A percentile compares a stretch with the other conserved stretches of the same genome.
phyloP scores from a whole-genome alignment of 2,113 vertebrate species.

The Cavia porcellus region DNA sequence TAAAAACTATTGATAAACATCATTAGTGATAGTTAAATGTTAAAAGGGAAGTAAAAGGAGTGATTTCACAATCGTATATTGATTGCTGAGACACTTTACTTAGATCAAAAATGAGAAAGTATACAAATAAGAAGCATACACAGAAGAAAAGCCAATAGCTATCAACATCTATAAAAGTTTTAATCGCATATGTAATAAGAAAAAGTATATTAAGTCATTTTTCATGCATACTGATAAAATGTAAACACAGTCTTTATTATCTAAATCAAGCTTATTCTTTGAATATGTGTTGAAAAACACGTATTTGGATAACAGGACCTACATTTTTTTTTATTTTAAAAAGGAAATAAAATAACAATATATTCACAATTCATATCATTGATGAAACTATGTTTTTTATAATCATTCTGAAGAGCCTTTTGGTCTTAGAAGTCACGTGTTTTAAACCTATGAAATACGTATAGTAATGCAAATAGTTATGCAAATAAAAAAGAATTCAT shows the following conservation, averaged over 20 bases:
- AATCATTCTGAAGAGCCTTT: background rate
- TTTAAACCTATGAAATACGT: background rate
- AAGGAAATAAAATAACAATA: background rate
- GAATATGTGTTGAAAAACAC: background rate
- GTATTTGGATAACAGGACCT: background rate
- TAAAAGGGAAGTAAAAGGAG: background rate
- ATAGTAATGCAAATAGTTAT: background rate
- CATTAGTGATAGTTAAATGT: background rate
- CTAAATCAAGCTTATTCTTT: background rate
- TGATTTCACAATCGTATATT: background rate
- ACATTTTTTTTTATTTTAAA: slow-evolving; percentile 4
- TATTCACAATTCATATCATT: background rate
- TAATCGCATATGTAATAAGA: background rate
- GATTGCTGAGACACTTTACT: background rate
- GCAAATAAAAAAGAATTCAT: background rate
- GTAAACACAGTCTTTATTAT: background rate
- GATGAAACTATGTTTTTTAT: background rate
- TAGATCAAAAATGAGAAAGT: background rate
- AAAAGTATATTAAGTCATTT: slow-evolving; percentile 32
- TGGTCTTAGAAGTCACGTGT: background rate
- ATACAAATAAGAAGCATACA: background rate
- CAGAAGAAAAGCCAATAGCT: background rate
- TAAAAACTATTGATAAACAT: background rate
- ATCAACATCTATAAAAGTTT: background rate
- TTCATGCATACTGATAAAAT: slow-evolving; percentile 3